phyloP scores from a whole-genome alignment of 2,888 invertebrate genomes.

The Hetaerina titia region DNA sequence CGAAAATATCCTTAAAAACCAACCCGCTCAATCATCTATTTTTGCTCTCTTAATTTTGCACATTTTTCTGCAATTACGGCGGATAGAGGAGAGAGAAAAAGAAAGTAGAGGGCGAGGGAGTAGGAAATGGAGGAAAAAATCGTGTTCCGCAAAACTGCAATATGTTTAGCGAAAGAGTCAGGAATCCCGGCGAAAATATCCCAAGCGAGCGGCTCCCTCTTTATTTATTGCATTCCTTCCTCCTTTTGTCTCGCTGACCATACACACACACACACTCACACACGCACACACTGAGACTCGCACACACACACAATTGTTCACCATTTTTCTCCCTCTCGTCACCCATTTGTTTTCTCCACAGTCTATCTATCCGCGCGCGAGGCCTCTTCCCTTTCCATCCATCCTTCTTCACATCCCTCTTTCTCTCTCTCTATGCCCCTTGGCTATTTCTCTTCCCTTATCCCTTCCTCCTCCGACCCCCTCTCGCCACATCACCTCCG shows the following conservation, averaged over 20 bases:
- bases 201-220: too few species aligned
- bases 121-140: too few species aligned
- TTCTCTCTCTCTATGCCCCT: neutral
- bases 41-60: neutral
- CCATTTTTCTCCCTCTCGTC: neutral
- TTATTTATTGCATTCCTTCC: neutral
- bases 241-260: neutral
- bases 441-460: neutral
- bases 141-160: neutral
- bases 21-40: too few species aligned
- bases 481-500: neutral
- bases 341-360: neutral
- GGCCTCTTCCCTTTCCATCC: neutral
- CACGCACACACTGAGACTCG: too few species aligned
- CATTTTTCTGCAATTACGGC: neutral
- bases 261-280: too few species aligned
- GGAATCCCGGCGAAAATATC: too few species aligned
- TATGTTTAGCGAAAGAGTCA: neutral
- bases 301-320: too few species aligned
- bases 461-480: neutral
- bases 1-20: too few species aligned
- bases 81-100: neutral
- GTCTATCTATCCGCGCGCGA: neutral
- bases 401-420: neutral
- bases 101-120: neutral